A percentile compares a stretch with the other conserved stretches of the same genome.
These are phyloP conservation scores for Malurus splendens DNA, from an alignment of 2,797 vertebrate species.

Conservation along the genomic window DNA sequence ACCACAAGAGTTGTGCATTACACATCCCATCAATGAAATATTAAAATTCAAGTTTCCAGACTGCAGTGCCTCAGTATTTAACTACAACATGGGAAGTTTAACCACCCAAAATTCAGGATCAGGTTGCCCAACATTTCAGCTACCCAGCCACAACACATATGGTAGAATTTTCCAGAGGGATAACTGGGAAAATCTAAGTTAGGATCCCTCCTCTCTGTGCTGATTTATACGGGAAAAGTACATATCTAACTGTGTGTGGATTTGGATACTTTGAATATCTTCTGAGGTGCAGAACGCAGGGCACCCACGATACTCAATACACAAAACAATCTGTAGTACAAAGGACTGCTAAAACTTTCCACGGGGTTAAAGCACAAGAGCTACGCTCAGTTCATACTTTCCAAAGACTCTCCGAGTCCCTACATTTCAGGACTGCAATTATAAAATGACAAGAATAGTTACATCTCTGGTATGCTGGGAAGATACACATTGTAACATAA, in stretches of 20 bases:
- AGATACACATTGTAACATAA: too few relatives aligned
- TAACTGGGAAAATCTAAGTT: slow-evolving; percentile 1
- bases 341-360: background rate
- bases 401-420: background rate
- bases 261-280: background rate
- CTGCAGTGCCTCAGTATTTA: background rate
- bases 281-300: background rate
- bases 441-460: background rate
- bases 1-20: background rate
- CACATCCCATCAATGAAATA: background rate
- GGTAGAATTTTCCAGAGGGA: background rate
- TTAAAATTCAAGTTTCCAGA: background rate
- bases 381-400: background rate
- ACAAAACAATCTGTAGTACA: background rate
- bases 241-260: background rate
- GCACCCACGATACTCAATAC: accelerated
- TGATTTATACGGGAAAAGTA: background rate
- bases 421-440: background rate
- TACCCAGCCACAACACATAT: slow-evolving; percentile 21
- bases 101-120: slow-evolving; percentile 2
- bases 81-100: background rate
- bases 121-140: slow-evolving; percentile 8
- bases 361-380: background rate
- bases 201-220: background rate
- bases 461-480: background rate